phyloP scores from a whole-genome alignment of 2,888 invertebrate species.

The Clostera curtula region DNA sequence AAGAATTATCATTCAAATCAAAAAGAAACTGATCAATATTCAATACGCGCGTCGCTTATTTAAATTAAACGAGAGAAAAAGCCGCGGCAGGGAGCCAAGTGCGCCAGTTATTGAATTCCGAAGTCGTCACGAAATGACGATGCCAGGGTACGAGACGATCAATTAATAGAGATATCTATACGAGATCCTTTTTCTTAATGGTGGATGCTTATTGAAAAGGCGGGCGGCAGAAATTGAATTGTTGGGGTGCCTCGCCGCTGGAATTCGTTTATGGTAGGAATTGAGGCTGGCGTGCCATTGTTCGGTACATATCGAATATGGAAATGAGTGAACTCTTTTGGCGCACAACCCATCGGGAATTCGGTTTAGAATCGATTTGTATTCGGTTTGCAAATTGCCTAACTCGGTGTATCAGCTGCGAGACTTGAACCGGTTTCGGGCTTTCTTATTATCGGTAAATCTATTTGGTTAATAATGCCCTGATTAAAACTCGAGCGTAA shows the following conservation, averaged over 20 bases:
- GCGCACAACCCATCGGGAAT: too few relatives aligned
- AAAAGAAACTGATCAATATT: constrained; percentile 28
- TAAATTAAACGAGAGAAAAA: constrained; percentile 26
- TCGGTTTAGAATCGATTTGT: too few relatives aligned
- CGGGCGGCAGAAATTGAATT: constrained; percentile 42
- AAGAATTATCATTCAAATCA: constrained; percentile 32
- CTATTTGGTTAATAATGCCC: too few relatives aligned
- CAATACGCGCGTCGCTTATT: constrained; percentile 21
- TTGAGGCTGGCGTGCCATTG: constrained; percentile 27
- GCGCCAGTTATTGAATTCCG: constrained; percentile 31
- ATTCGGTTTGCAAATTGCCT: too few relatives aligned
- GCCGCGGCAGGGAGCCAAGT: constrained; percentile 8
- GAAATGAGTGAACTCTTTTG: constrained; percentile 29
- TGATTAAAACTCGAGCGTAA: too few relatives aligned
- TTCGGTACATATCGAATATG: constrained; percentile 20
- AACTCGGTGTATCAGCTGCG: too few relatives aligned
- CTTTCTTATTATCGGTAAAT: too few relatives aligned
- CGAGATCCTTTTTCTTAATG: constrained; percentile 56
- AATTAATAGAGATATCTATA: constrained; percentile 30
- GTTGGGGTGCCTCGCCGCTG: constrained; percentile 31
- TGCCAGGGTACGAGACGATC: constrained; percentile 39
- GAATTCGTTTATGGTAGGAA: constrained; percentile 42
- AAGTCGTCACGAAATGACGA: constrained; percentile 22
- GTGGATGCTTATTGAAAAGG: constrained; percentile 30
- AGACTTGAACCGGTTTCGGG: too few relatives aligned